Evolutionary conservation across 2,888 invertebrate species (phyloP), one percentile per base, ranked within the genome.

Genomic region (Morpho achilles): DNA sequence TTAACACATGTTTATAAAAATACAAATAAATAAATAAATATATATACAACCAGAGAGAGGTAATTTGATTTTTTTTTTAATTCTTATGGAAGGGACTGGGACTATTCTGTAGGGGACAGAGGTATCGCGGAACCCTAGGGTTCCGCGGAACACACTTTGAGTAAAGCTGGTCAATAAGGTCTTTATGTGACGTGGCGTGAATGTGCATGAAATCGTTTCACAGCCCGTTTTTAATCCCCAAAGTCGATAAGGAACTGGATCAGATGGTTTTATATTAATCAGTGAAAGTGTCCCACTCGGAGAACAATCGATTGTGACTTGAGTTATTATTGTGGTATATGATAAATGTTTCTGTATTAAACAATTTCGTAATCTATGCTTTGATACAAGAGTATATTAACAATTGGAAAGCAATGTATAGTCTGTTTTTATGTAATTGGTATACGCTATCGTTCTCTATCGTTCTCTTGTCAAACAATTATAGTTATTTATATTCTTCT

Each of bases 251-350:
- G 76, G 67, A 80, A 82, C 81, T 81, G 77, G 83, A 82, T 85
- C 80, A 79, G 78, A 71, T 73, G 74, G 74, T 79, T 78, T 73
- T 75, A 76, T 79, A 82, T 82, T 75, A 80, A 70, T 75, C 77
- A 75, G 88, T 80, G 89, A 89, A 89, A 89, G 89, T 86, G 85
- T 79, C 81, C 79, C 76, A 82, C 79, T 83, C 77, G 66, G 71
- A 69, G 77, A 82, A 87, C 87, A 85, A 85, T 84, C 79, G 79
- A 83, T 78, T 78, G 41, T 76, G 72, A 72, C 76, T 80, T 79
- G 32, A 32, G 3, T 32, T 32, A 32, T 32, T 32, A 32, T 32
- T 44, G 47, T 16, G 46, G 22, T 47, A 42, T 54, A 53, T 47
- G 54, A 48, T 54, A 80, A 77, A 79, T 87, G 87, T 86, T 86